Percentiles rank a stretch among this genome's conserved stretches.
phyloP scores from a whole-genome alignment of 2,888 invertebrate species.

The Spodoptera picta region DNA sequence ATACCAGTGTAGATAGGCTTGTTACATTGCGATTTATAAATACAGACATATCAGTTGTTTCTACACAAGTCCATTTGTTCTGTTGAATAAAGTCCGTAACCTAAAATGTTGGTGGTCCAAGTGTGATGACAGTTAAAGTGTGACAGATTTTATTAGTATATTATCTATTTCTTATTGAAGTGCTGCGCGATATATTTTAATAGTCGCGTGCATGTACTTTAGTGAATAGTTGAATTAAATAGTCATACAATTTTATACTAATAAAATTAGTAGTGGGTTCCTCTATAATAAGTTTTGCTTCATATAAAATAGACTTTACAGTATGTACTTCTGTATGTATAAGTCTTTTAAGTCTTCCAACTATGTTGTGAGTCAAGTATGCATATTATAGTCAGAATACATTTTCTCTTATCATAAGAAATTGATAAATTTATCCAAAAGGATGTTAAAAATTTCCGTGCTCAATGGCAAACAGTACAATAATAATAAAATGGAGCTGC shows the following conservation, averaged over 20 bases:
- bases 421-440: conserved; percentile 28
- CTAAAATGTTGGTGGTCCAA: conserved; percentile 48
- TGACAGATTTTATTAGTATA: conserved; percentile 35
- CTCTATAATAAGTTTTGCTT: background rate
- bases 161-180: conserved; percentile 33
- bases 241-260: too few species aligned
- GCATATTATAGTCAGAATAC: conserved; percentile 26
- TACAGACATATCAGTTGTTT: conserved; percentile 28
- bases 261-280: too few species aligned
- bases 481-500: conserved; percentile 10
- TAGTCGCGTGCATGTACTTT: conserved; percentile 18
- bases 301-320: conserved; percentile 20
- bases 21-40: conserved; percentile 5
- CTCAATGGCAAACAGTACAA: conserved; percentile 25
- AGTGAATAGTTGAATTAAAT: conserved; percentile 29
- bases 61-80: conserved; percentile 35
- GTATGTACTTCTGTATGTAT: conserved; percentile 19
- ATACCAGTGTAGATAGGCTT: conserved; percentile 14
- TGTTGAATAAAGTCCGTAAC: conserved; percentile 38
- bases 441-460: conserved; percentile 14
- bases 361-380: conserved; percentile 19
- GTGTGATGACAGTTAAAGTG: conserved; percentile 40
- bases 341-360: conserved; percentile 1
- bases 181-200: conserved; percentile 23
- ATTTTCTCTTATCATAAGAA: conserved; percentile 22